Base-by-base conservation (phyloP, 1,140 invertebrate species). In the Panagrolaimus sp. region DNA sequence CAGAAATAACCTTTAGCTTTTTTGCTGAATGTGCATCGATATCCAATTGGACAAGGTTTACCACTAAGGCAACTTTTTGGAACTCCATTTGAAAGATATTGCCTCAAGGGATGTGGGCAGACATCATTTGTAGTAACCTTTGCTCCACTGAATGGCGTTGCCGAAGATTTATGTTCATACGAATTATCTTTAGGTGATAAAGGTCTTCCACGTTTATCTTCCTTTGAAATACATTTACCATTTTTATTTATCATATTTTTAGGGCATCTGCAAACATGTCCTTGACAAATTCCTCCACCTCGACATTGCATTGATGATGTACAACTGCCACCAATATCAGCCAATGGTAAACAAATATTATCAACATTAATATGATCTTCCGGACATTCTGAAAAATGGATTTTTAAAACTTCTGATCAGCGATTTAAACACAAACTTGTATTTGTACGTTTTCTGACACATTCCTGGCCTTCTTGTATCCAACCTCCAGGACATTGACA, bases 401-500 rank as follows among this genome's bases (percentile, higher is more conserved):
- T 71, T n/a, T 38, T 26, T 58, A 8, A 24, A 52, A 10, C 26
- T 26, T 26, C 14, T 58, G 28, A 21, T 10, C 2, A 12, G 17
- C 9, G 26, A 4, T 1, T 47, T 1, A 52, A 52, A 12, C 10
- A 58, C 52, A 1, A n/a, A 58, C 52, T 58, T 2, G 52, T 58
- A 12, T 21, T 21, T 2, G 17, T 10, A 0, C 28, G 52, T 58
- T 58, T 58, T 24, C 28, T 58, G 5, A 70, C 63, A 71, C 79
- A 81, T 9, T 66, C 43, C 14, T 68, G 77, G 44, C 79, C 74
- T 8, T 65, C 66, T 26, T 64, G 70, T 14, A 71, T 71, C n/a
- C 72, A 63, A 10, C 73, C 81, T 28, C 68, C 68, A 21, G 79
- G 78, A 65, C 79, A 81, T 48, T 79, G 66, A 65, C 79, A 81